A percentile compares a stretch with the other conserved stretches of the same genome.
phyloP scores from a whole-genome alignment of 2,888 invertebrate genomes.

The Amphipoea lucens region DNA sequence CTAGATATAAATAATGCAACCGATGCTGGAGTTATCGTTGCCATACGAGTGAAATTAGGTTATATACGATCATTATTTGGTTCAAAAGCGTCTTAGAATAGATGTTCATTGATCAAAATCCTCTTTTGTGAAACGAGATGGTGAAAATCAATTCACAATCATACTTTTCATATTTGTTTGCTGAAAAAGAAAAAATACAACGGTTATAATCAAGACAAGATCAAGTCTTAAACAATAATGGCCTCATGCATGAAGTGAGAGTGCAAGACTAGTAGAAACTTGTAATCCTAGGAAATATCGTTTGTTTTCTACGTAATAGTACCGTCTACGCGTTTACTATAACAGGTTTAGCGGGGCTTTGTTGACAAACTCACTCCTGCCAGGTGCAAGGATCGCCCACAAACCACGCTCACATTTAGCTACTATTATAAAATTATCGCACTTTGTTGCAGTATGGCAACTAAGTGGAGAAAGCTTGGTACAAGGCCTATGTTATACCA shows the following conservation, averaged over 20 bases:
- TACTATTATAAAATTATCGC: constrained; percentile 30
- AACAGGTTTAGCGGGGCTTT: constrained; percentile 63
- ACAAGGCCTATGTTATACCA: background rate
- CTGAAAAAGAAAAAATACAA: background rate
- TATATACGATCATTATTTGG: background rate
- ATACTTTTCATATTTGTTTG: background rate
- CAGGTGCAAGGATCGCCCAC: constrained; percentile 54
- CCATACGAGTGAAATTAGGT: background rate
- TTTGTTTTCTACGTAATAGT: constrained; percentile 63
- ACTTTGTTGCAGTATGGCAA: constrained; percentile 19
- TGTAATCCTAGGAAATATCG: constrained; percentile 49
- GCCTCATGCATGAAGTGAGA: background rate
- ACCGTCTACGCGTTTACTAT: constrained; percentile 53
- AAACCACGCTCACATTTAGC: constrained; percentile 41
- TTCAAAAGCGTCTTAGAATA: background rate
- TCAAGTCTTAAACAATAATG: background rate
- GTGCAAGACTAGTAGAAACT: constrained; percentile 22
- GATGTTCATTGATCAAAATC: background rate
- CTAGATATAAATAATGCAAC: constrained; percentile 15
- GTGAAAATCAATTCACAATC: background rate
- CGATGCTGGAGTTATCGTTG: background rate
- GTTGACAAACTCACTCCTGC: constrained; percentile 61
- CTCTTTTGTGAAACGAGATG: background rate
- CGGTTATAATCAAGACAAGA: background rate
- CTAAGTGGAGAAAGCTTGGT: constrained; percentile 29